These are phyloP conservation scores for Pongo pygmaeus DNA, from an alignment of 2,113 vertebrate genomes.

Conservation along the genomic window DNA sequence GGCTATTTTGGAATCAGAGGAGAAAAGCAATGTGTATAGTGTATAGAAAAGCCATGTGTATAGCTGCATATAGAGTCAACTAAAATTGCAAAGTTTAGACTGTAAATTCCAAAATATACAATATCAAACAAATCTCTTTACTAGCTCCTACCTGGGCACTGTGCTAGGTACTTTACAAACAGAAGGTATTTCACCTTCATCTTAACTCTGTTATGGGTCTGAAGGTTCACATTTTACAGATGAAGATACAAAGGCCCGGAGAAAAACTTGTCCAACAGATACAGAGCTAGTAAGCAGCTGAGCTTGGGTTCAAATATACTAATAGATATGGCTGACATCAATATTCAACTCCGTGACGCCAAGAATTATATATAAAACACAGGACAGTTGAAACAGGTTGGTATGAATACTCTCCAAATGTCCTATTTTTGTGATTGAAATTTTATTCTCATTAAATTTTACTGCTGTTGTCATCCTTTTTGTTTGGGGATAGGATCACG, in stretches of 20 bases:
- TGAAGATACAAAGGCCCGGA: constrained; percentile 4
- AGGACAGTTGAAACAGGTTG: neutral
- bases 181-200: neutral
- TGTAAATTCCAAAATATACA: neutral
- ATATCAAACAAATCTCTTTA: neutral
- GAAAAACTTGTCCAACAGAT: neutral
- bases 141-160: neutral
- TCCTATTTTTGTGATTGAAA: constrained; percentile 24
- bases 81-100: neutral
- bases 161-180: neutral
- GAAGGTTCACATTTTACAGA: neutral
- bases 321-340: neutral
- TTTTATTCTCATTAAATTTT: neutral
- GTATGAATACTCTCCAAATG: neutral
- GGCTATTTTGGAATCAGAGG: neutral
- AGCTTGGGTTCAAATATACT: neutral
- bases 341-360: neutral
- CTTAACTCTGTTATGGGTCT: neutral
- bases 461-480: neutral
- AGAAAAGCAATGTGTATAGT: constrained; percentile 2
- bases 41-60: neutral
- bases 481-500: neutral
- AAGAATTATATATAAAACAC: neutral
- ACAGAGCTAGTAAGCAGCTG: neutral
- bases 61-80: neutral